Evolutionary conservation across 2,113 vertebrate species (phyloP).

Genomic region (Boleophthalmus pectinirostris): DNA sequence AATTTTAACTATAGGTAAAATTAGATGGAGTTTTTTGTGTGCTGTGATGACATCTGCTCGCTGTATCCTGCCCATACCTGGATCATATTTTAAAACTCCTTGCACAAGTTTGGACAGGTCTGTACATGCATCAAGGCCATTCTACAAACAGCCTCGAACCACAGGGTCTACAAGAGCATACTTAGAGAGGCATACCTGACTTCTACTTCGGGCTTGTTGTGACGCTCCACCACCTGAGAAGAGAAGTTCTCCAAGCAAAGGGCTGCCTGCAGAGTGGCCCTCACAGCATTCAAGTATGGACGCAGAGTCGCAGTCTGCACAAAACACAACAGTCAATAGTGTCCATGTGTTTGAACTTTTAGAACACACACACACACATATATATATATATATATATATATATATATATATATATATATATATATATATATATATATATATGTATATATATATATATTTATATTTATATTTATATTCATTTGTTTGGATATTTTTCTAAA

Average conservation of each 20-base stretch:
- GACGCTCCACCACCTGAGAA: slow-evolving; percentile 96
- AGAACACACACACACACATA: neutral
- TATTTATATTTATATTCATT: neutral
- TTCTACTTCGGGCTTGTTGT: slow-evolving; percentile 98
- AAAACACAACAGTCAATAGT: neutral
- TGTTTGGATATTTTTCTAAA: neutral
- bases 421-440: neutral
- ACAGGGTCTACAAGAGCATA: slow-evolving; percentile 7
- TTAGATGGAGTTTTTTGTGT: too few relatives aligned
- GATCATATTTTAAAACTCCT: slow-evolving; percentile 10
- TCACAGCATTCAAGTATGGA: slow-evolving; percentile 96
- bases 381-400: too few relatives aligned
- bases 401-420: neutral
- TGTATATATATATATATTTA: too few relatives aligned
- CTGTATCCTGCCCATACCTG: slow-evolving; percentile 16
- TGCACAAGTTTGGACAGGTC: slow-evolving; percentile 47
- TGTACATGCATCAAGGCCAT: slow-evolving; percentile 23
- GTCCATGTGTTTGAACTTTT: neutral
- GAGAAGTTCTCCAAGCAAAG: slow-evolving; percentile 99
- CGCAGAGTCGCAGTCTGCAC: slow-evolving; percentile 93
- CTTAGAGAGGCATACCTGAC: slow-evolving; percentile 84
- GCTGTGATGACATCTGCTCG: slow-evolving; percentile 22
- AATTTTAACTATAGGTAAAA: neutral
- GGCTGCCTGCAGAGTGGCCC: slow-evolving; percentile 94
- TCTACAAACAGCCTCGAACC: slow-evolving; percentile 24